Evolutionary conservation across 2,113 vertebrate species (phyloP).

Genomic region (Brachyhypopomus gauderio): DNA sequence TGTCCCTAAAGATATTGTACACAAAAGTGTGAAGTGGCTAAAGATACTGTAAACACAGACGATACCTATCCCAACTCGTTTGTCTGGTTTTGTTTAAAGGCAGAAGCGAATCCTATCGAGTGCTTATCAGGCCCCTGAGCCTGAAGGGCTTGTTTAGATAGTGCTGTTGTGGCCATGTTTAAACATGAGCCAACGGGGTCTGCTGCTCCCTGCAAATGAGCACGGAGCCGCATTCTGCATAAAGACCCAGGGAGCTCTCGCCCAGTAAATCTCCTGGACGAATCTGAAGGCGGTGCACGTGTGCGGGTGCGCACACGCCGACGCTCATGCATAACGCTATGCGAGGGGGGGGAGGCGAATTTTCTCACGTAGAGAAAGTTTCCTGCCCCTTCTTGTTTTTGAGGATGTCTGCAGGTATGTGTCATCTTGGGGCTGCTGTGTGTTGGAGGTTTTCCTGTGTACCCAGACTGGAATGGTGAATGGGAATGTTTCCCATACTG

Average conservation of each 20-base stretch:
- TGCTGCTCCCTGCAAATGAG: constrained; percentile 51
- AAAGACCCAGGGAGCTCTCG: constrained; percentile 18
- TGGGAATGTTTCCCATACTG: constrained; percentile 25
- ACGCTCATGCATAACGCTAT: constrained; percentile 11
- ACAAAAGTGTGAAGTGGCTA: constrained; percentile 14
- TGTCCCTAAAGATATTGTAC: constrained; percentile 24
- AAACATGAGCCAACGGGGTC: constrained; percentile 50
- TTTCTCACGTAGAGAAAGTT: not conserved
- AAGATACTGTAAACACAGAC: not conserved
- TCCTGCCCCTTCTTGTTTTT: not conserved
- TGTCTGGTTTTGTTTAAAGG: constrained; percentile 48
- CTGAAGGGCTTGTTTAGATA: constrained; percentile 58
- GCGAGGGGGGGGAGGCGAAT: not conserved
- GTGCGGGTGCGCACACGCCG: not conserved
- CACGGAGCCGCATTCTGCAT: not conserved
- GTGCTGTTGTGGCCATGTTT: constrained; percentile 48
- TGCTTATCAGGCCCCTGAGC: constrained; percentile 44
- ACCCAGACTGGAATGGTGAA: constrained; percentile 30
- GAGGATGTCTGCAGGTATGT: not conserved
- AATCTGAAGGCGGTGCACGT: not conserved
- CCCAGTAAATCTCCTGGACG: constrained; percentile 42
- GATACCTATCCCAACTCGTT: constrained; percentile 33
- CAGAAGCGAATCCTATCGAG: constrained; percentile 25
- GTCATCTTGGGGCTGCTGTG: not conserved
- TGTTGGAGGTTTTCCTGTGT: not conserved